Percentiles rank a stretch among this genome's conserved stretches.
Evolutionary conservation across 2,113 vertebrate species (phyloP).

Genomic region (Myanophis thanlyinensis): DNA sequence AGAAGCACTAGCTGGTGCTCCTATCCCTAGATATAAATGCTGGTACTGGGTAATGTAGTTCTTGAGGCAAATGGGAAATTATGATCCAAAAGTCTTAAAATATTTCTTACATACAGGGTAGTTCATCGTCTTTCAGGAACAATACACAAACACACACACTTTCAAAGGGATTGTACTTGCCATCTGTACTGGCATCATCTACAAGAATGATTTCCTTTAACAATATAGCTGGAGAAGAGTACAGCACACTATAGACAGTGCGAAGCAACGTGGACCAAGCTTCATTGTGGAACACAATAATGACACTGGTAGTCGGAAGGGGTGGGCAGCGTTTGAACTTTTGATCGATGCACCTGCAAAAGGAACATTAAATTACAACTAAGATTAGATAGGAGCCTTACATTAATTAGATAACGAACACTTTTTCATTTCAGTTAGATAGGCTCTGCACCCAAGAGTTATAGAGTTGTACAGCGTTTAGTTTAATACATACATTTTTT

Average conservation of each 20-base stretch:
- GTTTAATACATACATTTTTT: neutral
- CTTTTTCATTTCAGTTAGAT: neutral
- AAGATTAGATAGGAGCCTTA: neutral
- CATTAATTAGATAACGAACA: neutral
- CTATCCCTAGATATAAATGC: neutral
- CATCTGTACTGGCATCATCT: slow-evolving; percentile 90
- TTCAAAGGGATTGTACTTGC: slow-evolving; percentile 62
- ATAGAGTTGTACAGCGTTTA: neutral
- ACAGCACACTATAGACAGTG: slow-evolving; percentile 90
- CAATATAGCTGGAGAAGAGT: slow-evolving; percentile 82
- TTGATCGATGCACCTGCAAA: slow-evolving; percentile 83
- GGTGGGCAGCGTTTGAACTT: slow-evolving; percentile 86
- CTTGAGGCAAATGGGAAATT: neutral
- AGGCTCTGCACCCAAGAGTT: neutral
- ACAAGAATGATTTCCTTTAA: slow-evolving; percentile 91
- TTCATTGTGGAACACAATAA: slow-evolving; percentile 92
- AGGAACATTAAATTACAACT: neutral
- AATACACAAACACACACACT: neutral
- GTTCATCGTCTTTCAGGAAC: neutral
- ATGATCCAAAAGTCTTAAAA: neutral
- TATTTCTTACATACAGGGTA: neutral
- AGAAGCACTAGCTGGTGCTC: neutral
- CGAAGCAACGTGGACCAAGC: slow-evolving; percentile 90
- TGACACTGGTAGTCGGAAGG: slow-evolving; percentile 88
- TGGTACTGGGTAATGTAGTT: neutral